These are phyloP conservation scores for Trigoniulus corallinus DNA, from an alignment of 1,140 invertebrate species.

Conservation along the genomic window DNA sequence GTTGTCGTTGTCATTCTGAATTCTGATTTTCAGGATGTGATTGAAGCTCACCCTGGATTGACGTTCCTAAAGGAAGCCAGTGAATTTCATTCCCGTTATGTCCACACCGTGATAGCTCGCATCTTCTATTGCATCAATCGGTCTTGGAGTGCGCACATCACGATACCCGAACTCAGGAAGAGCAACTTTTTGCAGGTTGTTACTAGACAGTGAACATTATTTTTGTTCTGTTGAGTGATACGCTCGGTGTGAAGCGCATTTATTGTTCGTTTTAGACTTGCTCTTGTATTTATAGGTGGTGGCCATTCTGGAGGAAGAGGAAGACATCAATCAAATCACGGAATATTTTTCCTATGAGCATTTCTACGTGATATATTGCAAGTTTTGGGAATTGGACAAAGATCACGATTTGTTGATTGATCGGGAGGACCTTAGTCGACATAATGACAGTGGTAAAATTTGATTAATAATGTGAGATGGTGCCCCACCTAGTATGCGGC, in stretches of 20 bases:
- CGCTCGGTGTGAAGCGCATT: no score
- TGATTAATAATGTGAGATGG: background rate
- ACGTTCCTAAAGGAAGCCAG: conserved; percentile 91
- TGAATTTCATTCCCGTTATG: conserved; percentile 97
- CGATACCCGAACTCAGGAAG: conserved; percentile 69
- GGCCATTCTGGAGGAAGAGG: conserved; percentile 49
- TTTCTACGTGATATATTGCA: conserved; percentile 99
- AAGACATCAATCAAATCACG: conserved; percentile 90
- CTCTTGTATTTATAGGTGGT: conserved; percentile 20
- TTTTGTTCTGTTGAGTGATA: background rate
- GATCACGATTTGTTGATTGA: conserved; percentile 97
- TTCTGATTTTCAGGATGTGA: conserved; percentile 61
- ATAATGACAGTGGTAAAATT: conserved; percentile 79
- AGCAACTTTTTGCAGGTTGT: conserved; percentile 63
- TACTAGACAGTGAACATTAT: conserved; percentile 16
- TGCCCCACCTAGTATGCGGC: background rate
- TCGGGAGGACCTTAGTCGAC: conserved; percentile 73
- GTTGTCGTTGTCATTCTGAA: background rate
- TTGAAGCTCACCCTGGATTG: conserved; percentile 96
- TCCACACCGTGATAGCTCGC: conserved; percentile 90
- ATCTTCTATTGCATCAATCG: conserved; percentile 98
- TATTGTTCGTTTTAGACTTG: no score
- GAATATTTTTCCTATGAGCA: conserved; percentile 99
- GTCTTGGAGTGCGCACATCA: conserved; percentile 90
- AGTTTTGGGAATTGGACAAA: conserved; percentile 98